phyloP scores from a whole-genome alignment of 2,888 invertebrate genomes.

The Sipunculus nudus region DNA sequence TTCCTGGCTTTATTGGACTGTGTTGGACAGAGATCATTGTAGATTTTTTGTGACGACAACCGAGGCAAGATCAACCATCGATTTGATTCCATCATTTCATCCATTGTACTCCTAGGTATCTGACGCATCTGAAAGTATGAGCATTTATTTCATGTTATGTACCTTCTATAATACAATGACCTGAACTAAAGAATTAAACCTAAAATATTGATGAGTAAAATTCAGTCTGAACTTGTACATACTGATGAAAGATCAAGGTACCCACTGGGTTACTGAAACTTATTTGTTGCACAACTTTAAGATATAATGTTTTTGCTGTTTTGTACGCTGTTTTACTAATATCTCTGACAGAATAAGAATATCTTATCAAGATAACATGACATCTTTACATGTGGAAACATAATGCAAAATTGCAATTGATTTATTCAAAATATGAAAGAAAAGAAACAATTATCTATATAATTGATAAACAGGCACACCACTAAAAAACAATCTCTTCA shows the following conservation, averaged over 20 bases:
- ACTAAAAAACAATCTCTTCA: no score
- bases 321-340: neutral
- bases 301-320: no score
- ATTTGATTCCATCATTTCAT: conserved; percentile 87
- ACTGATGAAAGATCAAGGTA: no score
- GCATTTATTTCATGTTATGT: no score
- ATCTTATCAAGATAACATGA: neutral
- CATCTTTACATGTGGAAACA: neutral
- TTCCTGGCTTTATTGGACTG: no score
- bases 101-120: conserved; percentile 86
- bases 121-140: conserved; percentile 77
- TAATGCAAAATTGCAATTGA: neutral
- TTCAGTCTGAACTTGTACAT: no score
- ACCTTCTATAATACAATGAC: no score
- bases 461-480: no score
- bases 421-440: neutral
- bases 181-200: no score
- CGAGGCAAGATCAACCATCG: conserved; percentile 88
- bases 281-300: no score
- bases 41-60: conserved; percentile 85
- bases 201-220: no score
- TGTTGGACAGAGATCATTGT: conserved; percentile 89
- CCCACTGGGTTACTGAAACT: no score
- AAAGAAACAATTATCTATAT: neutral
- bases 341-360: neutral